Percentiles rank a stretch among this genome's conserved stretches.
Evolutionary conservation across 2,797 vertebrate species (phyloP).

Genomic region (Esox masquinongy): DNA sequence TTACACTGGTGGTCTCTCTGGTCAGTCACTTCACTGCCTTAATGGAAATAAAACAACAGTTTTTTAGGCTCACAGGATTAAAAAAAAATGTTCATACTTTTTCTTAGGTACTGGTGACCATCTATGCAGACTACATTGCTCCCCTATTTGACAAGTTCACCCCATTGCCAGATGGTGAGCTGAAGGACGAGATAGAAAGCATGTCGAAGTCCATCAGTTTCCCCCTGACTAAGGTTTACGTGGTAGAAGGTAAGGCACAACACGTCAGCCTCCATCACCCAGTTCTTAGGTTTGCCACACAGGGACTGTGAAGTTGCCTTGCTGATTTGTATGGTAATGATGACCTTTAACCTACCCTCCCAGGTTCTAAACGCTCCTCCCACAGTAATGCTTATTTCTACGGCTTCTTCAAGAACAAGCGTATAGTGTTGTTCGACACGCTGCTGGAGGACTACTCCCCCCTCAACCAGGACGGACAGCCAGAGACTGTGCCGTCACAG

Average conservation of each 20-base stretch:
- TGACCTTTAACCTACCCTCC: conserved; percentile 11
- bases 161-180: conserved; percentile 90
- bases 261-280: not conserved
- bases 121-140: conserved; percentile 98
- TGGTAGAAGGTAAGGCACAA: conserved; percentile 90
- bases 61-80: not conserved
- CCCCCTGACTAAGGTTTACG: conserved; percentile 95
- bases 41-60: not conserved
- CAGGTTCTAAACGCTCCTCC: conserved; percentile 97
- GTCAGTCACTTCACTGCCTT: conserved; percentile 69
- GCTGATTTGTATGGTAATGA: conserved; percentile 28
- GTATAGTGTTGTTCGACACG: conserved; percentile 97
- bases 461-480: conserved; percentile 83
- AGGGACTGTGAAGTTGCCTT: not conserved
- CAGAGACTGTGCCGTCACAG: conserved; percentile 72
- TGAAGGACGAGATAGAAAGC: conserved; percentile 90
- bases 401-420: conserved; percentile 98
- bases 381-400: conserved; percentile 99
- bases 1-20: conserved; percentile 93
- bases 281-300: not conserved
- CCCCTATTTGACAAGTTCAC: conserved; percentile 98
- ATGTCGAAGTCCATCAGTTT: conserved; percentile 95
- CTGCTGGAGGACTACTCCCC: conserved; percentile 94
- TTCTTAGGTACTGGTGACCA: conserved; percentile 91
- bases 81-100: not conserved